These are phyloP conservation scores for Helogale parvula DNA, from an alignment of 2,113 vertebrate species.

Conservation along the genomic window DNA sequence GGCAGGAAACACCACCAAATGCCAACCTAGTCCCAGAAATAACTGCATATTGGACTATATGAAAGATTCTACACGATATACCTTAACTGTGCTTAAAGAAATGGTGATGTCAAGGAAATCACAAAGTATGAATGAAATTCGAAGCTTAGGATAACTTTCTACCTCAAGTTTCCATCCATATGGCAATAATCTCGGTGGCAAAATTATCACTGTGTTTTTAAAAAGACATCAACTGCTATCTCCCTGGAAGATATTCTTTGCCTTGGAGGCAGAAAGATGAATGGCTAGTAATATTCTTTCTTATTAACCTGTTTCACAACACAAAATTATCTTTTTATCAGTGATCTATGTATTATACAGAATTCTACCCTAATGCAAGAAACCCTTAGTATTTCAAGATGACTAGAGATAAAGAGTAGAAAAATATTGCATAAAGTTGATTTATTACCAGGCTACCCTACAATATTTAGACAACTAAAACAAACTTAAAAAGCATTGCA, in stretches of 20 bases:
- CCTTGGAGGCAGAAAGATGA: slow-evolving; percentile 76
- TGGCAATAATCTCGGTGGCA: slow-evolving; percentile 39
- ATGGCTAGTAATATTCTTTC: slow-evolving; percentile 78
- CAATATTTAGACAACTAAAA: slow-evolving; percentile 60
- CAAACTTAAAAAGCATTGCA: not conserved
- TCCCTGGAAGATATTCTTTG: slow-evolving; percentile 57
- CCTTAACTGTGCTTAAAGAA: slow-evolving; percentile 28
- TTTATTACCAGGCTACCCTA: slow-evolving; percentile 53
- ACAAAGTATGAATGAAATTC: slow-evolving; percentile 31
- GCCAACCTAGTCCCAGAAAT: slow-evolving; percentile 40
- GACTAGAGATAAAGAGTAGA: slow-evolving; percentile 67
- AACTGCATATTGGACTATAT: not conserved
- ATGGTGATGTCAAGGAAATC: not conserved
- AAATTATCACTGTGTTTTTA: slow-evolving; percentile 43
- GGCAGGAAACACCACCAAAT: slow-evolving; percentile 47
- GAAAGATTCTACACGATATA: slow-evolving; percentile 13
- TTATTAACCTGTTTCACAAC: slow-evolving; percentile 77
- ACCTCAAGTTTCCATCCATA: slow-evolving; percentile 14
- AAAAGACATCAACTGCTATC: slow-evolving; percentile 57
- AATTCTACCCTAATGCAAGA: slow-evolving; percentile 36
- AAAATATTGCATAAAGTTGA: slow-evolving; percentile 66
- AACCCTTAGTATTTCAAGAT: slow-evolving; percentile 62
- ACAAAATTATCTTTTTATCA: slow-evolving; percentile 73
- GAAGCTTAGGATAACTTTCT: slow-evolving; percentile 51
- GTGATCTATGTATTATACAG: slow-evolving; percentile 55